Percentiles rank a stretch among this genome's conserved stretches.
Evolutionary conservation across 2,888 invertebrate species (phyloP).

Genomic region (Lathronympha strigana): DNA sequence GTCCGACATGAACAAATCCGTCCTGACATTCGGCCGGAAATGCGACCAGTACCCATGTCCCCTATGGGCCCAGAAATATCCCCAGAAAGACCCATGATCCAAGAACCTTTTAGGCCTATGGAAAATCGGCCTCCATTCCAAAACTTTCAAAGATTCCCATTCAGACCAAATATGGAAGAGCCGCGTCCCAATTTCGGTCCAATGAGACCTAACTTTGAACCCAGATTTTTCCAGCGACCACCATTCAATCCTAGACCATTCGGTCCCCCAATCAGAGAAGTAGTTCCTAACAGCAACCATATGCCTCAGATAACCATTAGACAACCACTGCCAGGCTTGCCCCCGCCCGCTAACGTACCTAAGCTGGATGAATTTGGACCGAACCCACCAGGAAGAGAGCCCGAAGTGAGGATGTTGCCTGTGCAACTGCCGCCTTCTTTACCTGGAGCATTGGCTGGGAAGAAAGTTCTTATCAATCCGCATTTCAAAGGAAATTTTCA

Average conservation of each 20-base stretch:
- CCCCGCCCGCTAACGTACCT: constrained; percentile 29
- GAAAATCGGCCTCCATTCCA: constrained; percentile 51
- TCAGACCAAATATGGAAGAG: constrained; percentile 55
- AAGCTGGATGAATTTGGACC: constrained; percentile 46
- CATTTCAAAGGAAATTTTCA: constrained; percentile 86
- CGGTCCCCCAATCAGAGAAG: constrained; percentile 58
- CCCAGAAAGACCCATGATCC: constrained; percentile 55
- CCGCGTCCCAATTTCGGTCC: constrained; percentile 48
- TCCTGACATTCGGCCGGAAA: constrained; percentile 43
- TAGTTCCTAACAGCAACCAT: constrained; percentile 57
- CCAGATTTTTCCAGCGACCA: constrained; percentile 57
- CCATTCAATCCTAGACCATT: constrained; percentile 54
- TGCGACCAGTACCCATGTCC: constrained; percentile 41
- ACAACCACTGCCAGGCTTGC: constrained; percentile 52
- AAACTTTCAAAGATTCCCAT: constrained; percentile 51
- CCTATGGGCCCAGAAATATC: constrained; percentile 50
- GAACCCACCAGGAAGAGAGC: constrained; percentile 54
- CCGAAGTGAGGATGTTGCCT: constrained; percentile 74
- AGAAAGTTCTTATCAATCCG: constrained; percentile 88
- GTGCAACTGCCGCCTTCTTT: constrained; percentile 63
- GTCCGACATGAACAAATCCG: constrained; percentile 45
- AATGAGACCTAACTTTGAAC: constrained; percentile 55
- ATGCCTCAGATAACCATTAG: constrained; percentile 71
- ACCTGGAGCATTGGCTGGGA: constrained; percentile 73
- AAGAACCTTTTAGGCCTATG: constrained; percentile 52